Evolutionary conservation across 2,113 vertebrate genomes (phyloP).

Genomic region (Zootoca vivipara): DNA sequence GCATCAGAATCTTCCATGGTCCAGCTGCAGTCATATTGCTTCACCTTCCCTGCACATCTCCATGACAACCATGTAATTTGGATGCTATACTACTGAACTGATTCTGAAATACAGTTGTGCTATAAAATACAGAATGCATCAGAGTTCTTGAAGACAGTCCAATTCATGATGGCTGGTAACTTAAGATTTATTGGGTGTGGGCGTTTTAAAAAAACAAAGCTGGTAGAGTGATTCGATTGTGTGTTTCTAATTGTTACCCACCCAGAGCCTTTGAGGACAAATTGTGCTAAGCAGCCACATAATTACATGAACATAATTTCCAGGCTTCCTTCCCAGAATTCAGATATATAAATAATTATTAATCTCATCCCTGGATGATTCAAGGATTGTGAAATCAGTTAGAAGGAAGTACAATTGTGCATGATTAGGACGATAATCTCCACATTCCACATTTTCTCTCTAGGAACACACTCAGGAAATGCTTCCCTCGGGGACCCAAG

Average conservation of each 20-base stretch:
- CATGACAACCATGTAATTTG: slow-evolving; percentile 98
- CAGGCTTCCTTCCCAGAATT: background rate
- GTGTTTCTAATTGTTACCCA: background rate
- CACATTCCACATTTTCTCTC: background rate
- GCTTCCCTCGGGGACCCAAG: slow-evolving; percentile 22
- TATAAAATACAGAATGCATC: slow-evolving; percentile 64
- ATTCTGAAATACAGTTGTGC: slow-evolving; percentile 81
- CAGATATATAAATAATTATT: slow-evolving; percentile 17
- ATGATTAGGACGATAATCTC: background rate
- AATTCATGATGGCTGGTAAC: background rate
- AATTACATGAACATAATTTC: slow-evolving; percentile 34
- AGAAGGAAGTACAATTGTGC: slow-evolving; percentile 8
- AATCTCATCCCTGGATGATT: background rate
- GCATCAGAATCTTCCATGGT: slow-evolving; percentile 57
- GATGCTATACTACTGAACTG: slow-evolving; percentile 86
- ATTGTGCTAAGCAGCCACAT: background rate
- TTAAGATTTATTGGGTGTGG: slow-evolving; percentile 6
- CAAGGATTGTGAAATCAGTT: slow-evolving; percentile 21
- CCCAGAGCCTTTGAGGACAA: background rate
- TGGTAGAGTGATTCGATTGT: background rate
- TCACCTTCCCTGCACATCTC: slow-evolving; percentile 93
- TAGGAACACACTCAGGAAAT: slow-evolving; percentile 15
- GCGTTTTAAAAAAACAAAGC: background rate
- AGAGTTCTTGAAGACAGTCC: slow-evolving; percentile 31
- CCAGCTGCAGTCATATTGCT: slow-evolving; percentile 75